phyloP scores from a whole-genome alignment of 2,888 invertebrate species.

The Chorisops tibialis region DNA sequence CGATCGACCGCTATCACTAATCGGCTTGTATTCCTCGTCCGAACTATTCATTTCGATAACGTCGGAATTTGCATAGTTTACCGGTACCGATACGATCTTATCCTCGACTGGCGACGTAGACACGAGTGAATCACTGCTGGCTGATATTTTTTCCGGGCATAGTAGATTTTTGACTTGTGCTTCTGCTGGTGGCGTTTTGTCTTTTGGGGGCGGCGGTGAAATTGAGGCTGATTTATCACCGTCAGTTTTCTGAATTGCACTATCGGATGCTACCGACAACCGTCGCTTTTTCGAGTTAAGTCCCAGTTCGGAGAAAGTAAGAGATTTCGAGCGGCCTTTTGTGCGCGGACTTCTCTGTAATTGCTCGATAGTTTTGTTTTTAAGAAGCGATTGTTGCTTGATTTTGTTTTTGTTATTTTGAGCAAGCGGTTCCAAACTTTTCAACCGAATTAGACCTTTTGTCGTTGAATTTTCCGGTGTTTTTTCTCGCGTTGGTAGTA shows the following conservation, averaged over 20 bases:
- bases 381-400: conserved; percentile 30
- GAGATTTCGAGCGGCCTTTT: conserved; percentile 27
- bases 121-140: conserved; percentile 6
- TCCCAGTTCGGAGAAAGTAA: conserved; percentile 34
- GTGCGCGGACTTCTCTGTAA: conserved; percentile 30
- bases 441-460: neutral
- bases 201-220: neutral
- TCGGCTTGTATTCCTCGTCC: conserved; percentile 1
- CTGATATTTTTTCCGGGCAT: conserved; percentile 13
- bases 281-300: conserved; percentile 2
- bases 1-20: no score
- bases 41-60: conserved; percentile 20
- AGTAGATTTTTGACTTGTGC: conserved; percentile 6
- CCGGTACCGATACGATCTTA: neutral
- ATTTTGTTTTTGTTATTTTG: conserved; percentile 34
- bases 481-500: neutral
- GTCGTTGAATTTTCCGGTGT: neutral
- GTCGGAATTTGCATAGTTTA: conserved; percentile 1
- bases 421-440: neutral
- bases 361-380: conserved; percentile 29
- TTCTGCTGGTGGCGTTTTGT: conserved; percentile 5
- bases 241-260: neutral
- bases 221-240: neutral
- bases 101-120: neutral
- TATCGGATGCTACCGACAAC: conserved; percentile 25